These are phyloP conservation scores for Leucophenga varia DNA, from an alignment of 1,140 invertebrate species.

Conservation along the genomic window DNA sequence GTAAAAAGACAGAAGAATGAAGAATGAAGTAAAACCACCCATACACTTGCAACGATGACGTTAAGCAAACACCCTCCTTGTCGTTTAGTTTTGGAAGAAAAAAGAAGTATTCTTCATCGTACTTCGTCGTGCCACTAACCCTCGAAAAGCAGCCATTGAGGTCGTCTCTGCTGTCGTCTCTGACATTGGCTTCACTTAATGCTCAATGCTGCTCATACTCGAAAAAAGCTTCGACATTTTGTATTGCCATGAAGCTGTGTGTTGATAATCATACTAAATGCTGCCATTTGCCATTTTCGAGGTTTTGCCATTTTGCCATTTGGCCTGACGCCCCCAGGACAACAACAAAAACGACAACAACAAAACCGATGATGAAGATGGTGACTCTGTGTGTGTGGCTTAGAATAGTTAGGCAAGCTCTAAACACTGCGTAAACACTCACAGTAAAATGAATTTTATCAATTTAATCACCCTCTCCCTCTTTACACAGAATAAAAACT, in stretches of 20 bases:
- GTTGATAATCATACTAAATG: slow-evolving; percentile 52
- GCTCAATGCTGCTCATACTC: too few species aligned
- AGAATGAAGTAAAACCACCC: slow-evolving; percentile 9
- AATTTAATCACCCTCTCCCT: slow-evolving; percentile 27
- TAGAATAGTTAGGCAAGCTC: slow-evolving; percentile 23
- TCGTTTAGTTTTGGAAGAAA: not conserved
- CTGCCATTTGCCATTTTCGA: slow-evolving; percentile 56
- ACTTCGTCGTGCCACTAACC: slow-evolving; percentile 44
- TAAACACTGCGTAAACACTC: slow-evolving; percentile 55
- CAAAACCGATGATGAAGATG: too few species aligned
- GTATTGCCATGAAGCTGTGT: slow-evolving; percentile 16
- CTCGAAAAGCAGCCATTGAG: slow-evolving; percentile 8
- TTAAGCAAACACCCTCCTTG: too few species aligned
- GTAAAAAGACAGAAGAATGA: slow-evolving; percentile 6
- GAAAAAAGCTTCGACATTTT: too few species aligned
- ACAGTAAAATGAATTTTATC: slow-evolving; percentile 56
- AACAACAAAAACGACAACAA: too few species aligned
- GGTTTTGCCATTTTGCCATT: slow-evolving; percentile 56
- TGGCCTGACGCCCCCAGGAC: slow-evolving; percentile 46
- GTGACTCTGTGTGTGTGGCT: slow-evolving; percentile 21
- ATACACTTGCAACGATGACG: not conserved
- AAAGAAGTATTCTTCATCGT: too few species aligned
- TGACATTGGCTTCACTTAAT: too few species aligned
- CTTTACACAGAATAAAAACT: too few species aligned
- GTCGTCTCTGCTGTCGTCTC: too few species aligned